Conservation (phyloP, 2,113 vertebrate species). For the Pangasianodon hypophthalmus region DNA sequence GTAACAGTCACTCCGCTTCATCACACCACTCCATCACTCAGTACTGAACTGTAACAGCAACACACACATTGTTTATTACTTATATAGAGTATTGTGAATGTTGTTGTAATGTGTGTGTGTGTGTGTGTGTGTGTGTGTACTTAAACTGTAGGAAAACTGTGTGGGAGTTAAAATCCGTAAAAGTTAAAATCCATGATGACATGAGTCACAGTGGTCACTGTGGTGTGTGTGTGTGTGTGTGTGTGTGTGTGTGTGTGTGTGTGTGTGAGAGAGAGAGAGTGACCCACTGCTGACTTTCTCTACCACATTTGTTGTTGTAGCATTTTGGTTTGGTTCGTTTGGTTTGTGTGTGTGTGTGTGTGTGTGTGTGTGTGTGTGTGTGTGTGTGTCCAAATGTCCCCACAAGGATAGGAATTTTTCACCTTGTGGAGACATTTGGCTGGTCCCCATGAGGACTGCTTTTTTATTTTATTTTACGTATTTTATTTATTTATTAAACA, state of each 20-base stretch:
- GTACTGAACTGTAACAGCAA: neutral
- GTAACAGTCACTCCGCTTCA: neutral
- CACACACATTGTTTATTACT: neutral
- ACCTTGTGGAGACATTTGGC: neutral
- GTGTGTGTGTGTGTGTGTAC: neutral
- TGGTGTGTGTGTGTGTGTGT: constrained; percentile 2
- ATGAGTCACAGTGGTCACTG: neutral
- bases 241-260: neutral
- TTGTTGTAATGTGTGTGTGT: neutral
- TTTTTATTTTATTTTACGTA: too few species aligned
- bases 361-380: too few species aligned
- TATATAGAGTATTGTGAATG: neutral
- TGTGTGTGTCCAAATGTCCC: neutral
- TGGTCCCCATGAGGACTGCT: neutral
- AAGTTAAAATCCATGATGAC: neutral
- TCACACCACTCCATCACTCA: neutral
- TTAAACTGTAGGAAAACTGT: neutral
- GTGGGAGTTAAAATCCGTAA: too few species aligned
- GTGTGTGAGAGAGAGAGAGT: neutral
- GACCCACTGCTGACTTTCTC: neutral
- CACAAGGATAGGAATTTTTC: neutral
- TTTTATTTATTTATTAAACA: too few species aligned
- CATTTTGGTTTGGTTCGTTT: neutral
- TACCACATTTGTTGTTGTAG: neutral
- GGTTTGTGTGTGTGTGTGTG: neutral